These are phyloP conservation scores for Tragopan temminckii DNA, from an alignment of 2,797 vertebrate species.

Conservation along the genomic window DNA sequence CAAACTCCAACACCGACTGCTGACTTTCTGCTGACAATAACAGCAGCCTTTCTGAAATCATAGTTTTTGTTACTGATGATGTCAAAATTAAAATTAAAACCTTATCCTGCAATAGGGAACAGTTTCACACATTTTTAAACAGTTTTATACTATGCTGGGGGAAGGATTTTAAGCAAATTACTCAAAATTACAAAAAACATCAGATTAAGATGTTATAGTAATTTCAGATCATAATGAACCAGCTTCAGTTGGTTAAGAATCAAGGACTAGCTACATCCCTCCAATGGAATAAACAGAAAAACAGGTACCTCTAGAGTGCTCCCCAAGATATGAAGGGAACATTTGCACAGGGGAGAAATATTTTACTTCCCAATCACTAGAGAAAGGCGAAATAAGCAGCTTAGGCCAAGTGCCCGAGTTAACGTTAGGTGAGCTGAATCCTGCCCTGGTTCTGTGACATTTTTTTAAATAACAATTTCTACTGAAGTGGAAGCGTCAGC, in stretches of 20 bases:
- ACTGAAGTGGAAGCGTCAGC: not conserved
- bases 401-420: not conserved
- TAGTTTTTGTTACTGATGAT: not conserved
- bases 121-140: not conserved
- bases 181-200: not conserved
- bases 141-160: not conserved
- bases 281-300: not conserved
- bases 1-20: not conserved
- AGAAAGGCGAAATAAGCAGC: not conserved
- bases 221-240: not conserved
- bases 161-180: conserved; percentile 6
- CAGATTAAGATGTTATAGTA: not conserved
- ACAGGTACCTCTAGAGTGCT: not conserved
- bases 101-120: not conserved
- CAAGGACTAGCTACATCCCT: not conserved
- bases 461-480: not conserved
- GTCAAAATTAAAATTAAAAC: conserved; percentile 27
- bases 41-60: conserved; percentile 29
- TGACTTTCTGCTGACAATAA: not conserved
- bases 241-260: not conserved
- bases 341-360: not conserved
- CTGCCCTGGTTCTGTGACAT: not conserved
- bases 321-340: not conserved
- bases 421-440: not conserved
- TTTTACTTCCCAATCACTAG: not conserved